Conservation (phyloP, 2,113 vertebrate genomes). For the Callipepla californica region DNA sequence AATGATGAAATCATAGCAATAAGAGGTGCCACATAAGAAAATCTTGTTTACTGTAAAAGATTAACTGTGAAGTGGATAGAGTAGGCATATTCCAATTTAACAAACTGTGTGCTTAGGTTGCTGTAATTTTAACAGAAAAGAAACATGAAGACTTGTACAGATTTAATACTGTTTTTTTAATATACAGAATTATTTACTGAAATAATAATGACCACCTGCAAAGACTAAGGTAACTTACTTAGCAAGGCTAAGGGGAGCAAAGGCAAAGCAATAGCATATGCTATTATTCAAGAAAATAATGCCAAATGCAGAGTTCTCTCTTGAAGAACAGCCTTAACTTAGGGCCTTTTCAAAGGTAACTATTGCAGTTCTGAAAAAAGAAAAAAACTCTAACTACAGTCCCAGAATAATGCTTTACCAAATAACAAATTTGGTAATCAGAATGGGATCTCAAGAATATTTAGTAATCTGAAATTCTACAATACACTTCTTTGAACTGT, state of each 20-base stretch:
- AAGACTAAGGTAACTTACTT: not conserved
- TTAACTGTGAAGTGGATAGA: not conserved
- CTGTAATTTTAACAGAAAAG: not conserved
- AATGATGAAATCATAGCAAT: not conserved
- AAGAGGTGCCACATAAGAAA: not conserved
- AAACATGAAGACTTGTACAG: not conserved
- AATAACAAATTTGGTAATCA: not conserved
- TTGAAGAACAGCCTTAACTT: not conserved
- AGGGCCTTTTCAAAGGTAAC: not conserved
- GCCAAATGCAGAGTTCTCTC: not conserved
- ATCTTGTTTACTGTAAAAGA: not conserved
- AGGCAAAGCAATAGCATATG: accelerated
- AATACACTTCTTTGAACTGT: not conserved
- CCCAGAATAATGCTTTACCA: not conserved
- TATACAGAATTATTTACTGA: not conserved
- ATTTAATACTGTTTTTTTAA: not conserved
- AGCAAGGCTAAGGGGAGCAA: not conserved
- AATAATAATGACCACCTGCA: not conserved
- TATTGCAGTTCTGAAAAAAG: not conserved
- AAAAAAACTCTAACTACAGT: not conserved
- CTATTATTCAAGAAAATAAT: not conserved
- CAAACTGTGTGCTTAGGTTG: not conserved
- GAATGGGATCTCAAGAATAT: not conserved
- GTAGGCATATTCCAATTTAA: not conserved
- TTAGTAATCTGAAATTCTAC: not conserved